Evolutionary conservation across 2,888 invertebrate genomes (phyloP), one percentile per base, ranked within the genome.

Genomic region (Dimorphilus gyrociliatus): DNA sequence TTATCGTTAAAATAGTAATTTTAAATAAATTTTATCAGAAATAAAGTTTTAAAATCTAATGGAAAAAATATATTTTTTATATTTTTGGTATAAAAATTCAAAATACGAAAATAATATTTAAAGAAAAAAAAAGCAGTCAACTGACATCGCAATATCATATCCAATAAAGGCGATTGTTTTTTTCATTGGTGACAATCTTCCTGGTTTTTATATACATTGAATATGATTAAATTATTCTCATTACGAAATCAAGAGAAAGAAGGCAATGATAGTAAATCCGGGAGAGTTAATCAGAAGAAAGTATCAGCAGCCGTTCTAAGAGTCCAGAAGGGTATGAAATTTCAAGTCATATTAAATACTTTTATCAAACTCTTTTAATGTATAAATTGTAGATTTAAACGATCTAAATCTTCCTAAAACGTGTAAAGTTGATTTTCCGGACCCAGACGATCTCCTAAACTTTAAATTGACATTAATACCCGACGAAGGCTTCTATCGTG

Each of bases 211-310:
- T n/a, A n/a, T n/a, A 29, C n/a, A 27, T 8, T 25, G 26, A 40
- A 23, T 25, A 92, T 92, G 92, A 88, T 92, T 66, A 90, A 88
- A 73, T 73, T 92, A 68, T 92, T 92, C 73, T 86, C 90, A 48
- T 69, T 92, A 61, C 92, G 92, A 70, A 85, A 92, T 71, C 86
- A 90, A 69, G 86, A 88, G 71, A 90, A 90, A 72, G 88, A 90
- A 73, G 88, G 55, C 16, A 41, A 46, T 21, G 53, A 50, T 32
- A 37, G 39, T 16, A 42, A 46, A 39, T 40, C 48, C 7, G 43
- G 46, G 19, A 48, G 39, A 27, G 32, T 33, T 31, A 41, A 44
- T 21, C 50, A 52, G 30, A 60, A 88, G 68, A 85, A 85, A 66
- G 81, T 86, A 44, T 86, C 88, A 44, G 90, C 92, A 50, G 92